Base-by-base conservation (phyloP, 2,888 invertebrate species). In the Tyria jacobaeae region DNA sequence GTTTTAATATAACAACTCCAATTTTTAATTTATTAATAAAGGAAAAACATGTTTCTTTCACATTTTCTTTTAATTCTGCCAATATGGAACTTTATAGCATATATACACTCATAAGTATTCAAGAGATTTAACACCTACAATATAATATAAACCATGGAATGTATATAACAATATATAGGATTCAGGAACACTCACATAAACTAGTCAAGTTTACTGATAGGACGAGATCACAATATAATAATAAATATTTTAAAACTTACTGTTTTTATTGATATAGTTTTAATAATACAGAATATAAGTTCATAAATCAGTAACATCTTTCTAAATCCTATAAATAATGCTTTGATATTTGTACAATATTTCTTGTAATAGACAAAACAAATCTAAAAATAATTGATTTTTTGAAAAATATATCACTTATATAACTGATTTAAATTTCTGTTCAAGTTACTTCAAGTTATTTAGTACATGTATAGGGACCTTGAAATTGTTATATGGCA, bases 1-100 rank as follows among this genome's bases (percentile, higher is more conserved):
- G 1, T 59, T 75, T 65, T 51, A n/a, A 53, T 64, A 66, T 39
- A 62, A 64, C 67, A 67, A 66, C 62, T 37, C 37, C 35, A 15
- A 61, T 51, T 51, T 58, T 68, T 81, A 60, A 79, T 88, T 88
- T 88, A 87, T 85, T 88, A 77, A 80, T 81, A 89, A 89, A 89
- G 83, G 82, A 75, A 80, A 77, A 77, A 69, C 66, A 73, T 68
- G 68, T 73, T 76, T 77, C 70, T 67, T 52, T 63, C 62, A 75
- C 62, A 76, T 64, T 64, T 66, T 64, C 63, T 56, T 34, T 52
- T 55, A 71, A 78, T 69, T 67, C 70, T 49, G 57, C 72, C 71
- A 75, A 70, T 66, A 71, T 47, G 12, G 53, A 68, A 68, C 71
- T 53, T 52, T 25, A 68, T 70, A 68, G 21, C 63, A 63, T 62